These are phyloP conservation scores for Tringa solitaria DNA, from an alignment of 2,113 vertebrate genomes.

Conservation along the genomic window DNA sequence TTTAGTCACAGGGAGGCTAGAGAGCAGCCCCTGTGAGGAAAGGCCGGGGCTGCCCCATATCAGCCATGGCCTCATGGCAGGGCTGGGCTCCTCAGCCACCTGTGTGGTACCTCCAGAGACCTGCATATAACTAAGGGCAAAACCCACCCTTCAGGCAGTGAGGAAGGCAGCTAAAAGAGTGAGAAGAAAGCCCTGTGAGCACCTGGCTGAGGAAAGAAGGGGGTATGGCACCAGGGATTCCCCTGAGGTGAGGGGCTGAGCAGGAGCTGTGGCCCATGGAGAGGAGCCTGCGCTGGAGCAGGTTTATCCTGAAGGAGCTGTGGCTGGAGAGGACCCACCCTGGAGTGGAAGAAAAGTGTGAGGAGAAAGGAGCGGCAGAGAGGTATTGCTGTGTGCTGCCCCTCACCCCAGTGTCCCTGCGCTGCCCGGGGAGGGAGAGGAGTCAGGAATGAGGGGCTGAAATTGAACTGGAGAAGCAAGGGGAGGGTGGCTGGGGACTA, in stretches of 20 bases:
- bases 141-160: fast-evolving
- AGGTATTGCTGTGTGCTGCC: neutral
- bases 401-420: fast-evolving
- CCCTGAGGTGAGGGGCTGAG: fast-evolving
- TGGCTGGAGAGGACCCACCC: fast-evolving
- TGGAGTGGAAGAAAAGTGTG: neutral
- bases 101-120: neutral
- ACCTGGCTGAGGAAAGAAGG: fast-evolving
- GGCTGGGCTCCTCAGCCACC: fast-evolving
- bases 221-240: fast-evolving
- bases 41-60: fast-evolving
- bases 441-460: fast-evolving
- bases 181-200: fast-evolving
- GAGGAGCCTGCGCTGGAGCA: fast-evolving
- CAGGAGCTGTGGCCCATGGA: fast-evolving
- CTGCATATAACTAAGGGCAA: neutral
- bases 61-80: fast-evolving
- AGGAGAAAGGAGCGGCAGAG: neutral
- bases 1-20: fast-evolving
- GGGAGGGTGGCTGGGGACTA: no score
- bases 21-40: no score
- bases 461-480: neutral
- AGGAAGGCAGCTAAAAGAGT: fast-evolving
- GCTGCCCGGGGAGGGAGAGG: fast-evolving
- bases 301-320: fast-evolving